A percentile compares a stretch with the other conserved stretches of the same genome.
phyloP scores from a whole-genome alignment of 1,140 invertebrate genomes.

The Chlorops oryzae region DNA sequence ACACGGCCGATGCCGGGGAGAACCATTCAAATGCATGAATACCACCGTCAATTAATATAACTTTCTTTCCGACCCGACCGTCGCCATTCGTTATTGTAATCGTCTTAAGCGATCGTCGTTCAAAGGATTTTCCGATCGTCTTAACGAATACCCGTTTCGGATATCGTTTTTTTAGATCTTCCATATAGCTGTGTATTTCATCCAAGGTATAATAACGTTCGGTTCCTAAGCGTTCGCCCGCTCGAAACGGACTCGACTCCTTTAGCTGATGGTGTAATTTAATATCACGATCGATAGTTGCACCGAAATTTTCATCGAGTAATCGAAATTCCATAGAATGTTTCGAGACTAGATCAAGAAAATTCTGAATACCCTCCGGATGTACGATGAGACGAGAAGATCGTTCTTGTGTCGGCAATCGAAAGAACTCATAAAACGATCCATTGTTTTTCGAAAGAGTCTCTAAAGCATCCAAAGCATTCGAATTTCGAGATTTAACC shows the following conservation, averaged over 20 bases:
- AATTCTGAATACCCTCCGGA: too few species aligned
- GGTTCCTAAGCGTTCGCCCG: conserved; percentile 17
- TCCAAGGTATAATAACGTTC: conserved; percentile 29
- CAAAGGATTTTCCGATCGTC: conserved; percentile 47
- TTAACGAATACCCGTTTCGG: conserved; percentile 47
- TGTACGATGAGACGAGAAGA: too few species aligned
- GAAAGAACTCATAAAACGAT: too few species aligned
- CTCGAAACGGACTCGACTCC: conserved; percentile 20
- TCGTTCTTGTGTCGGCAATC: too few species aligned
- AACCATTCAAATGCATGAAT: conserved; percentile 68
- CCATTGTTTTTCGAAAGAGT: too few species aligned
- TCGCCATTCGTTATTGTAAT: conserved; percentile 51
- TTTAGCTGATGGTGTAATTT: conserved; percentile 19
- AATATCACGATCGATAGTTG: conserved; percentile 22
- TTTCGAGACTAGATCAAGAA: too few species aligned
- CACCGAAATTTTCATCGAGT: conserved; percentile 25
- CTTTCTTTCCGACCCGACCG: conserved; percentile 47
- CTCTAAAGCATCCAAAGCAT: too few species aligned
- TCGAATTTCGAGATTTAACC: too few species aligned
- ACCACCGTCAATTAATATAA: conserved; percentile 53
- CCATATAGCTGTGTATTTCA: conserved; percentile 52
- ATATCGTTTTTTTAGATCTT: conserved; percentile 43
- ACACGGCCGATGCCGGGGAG: conserved; percentile 56
- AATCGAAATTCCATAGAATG: conserved; percentile 16
- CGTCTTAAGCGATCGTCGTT: conserved; percentile 52